Evolutionary conservation across 2,888 invertebrate species (phyloP).

Genomic region (Nesidiocoris tenuis): DNA sequence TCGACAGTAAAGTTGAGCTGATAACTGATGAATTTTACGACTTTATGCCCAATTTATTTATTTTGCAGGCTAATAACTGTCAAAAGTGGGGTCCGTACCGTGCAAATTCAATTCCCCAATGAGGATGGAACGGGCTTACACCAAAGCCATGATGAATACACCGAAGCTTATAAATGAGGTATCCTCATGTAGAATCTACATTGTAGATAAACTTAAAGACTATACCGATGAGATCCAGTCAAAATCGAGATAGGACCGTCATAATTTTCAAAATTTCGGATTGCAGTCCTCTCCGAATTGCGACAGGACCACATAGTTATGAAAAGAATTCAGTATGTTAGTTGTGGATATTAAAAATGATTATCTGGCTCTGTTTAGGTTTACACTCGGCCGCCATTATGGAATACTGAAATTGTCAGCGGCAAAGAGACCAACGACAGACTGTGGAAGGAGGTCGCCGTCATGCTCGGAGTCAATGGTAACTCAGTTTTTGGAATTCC

Average conservation of each 20-base stretch:
- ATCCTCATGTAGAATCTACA: too few relatives aligned
- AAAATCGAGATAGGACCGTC: too few relatives aligned
- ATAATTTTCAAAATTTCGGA: too few relatives aligned
- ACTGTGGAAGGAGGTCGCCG: conserved; percentile 30
- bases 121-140: conserved; percentile 1
- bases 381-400: conserved; percentile 8
- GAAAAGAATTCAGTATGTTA: too few relatives aligned
- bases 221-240: too few relatives aligned
- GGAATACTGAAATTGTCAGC: conserved; percentile 11
- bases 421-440: conserved; percentile 33
- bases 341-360: too few relatives aligned
- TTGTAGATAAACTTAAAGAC: too few relatives aligned
- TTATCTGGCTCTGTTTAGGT: neutral
- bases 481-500: too few relatives aligned
- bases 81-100: conserved; percentile 36
- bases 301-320: too few relatives aligned
- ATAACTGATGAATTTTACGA: neutral
- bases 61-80: neutral
- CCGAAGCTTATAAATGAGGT: conserved; percentile 18
- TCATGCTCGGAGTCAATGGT: neutral
- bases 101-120: conserved; percentile 8
- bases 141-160: conserved; percentile 1
- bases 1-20: neutral
- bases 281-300: too few relatives aligned
- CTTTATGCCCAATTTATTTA: neutral